phyloP scores from a whole-genome alignment of 2,888 invertebrate species.

The Melikaiella ostensackeni region DNA sequence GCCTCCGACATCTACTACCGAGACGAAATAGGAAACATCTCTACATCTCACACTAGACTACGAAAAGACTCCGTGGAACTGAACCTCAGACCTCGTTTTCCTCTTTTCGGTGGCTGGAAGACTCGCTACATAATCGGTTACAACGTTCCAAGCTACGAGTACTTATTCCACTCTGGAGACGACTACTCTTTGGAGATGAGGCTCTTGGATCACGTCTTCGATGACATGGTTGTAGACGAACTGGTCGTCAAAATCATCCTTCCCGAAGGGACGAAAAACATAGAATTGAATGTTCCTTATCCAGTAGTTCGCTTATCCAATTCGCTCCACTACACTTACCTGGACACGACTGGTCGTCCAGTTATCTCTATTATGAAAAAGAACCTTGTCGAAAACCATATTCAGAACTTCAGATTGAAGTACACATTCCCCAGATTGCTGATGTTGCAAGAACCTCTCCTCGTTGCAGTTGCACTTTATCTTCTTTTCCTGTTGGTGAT shows the following conservation, averaged over 20 bases:
- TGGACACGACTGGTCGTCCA: constrained; percentile 96
- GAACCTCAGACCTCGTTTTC: constrained; percentile 97
- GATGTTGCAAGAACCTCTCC: constrained; percentile 95
- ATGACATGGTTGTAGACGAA: constrained; percentile 97
- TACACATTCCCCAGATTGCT: constrained; percentile 92
- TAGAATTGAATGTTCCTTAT: constrained; percentile 91
- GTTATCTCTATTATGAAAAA: constrained; percentile 89
- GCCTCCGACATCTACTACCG: constrained; percentile 98
- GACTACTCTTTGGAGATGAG: constrained; percentile 94
- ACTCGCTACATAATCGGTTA: constrained; percentile 98
- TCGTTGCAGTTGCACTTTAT: constrained; percentile 93
- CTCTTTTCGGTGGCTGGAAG: constrained; percentile 99
- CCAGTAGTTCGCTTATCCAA: constrained; percentile 86
- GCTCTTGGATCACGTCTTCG: constrained; percentile 96
- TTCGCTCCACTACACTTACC: constrained; percentile 91
- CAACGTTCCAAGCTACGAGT: constrained; percentile 98
- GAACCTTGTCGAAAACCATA: constrained; percentile 97
- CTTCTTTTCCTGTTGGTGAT: constrained; percentile 94
- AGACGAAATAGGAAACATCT: constrained; percentile 99
- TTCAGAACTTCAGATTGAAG: constrained; percentile 93
- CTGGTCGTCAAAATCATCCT: constrained; percentile 92
- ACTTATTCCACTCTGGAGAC: constrained; percentile 89
- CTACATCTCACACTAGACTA: constrained; percentile 94
- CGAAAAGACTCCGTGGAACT: constrained; percentile 96
- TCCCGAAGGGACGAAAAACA: constrained; percentile 93